Percentiles rank a stretch among this genome's conserved stretches.
Conservation (phyloP, 30 jellyfish, hydroid and myxozoan species). For the Pelagia noctiluca region DNA sequence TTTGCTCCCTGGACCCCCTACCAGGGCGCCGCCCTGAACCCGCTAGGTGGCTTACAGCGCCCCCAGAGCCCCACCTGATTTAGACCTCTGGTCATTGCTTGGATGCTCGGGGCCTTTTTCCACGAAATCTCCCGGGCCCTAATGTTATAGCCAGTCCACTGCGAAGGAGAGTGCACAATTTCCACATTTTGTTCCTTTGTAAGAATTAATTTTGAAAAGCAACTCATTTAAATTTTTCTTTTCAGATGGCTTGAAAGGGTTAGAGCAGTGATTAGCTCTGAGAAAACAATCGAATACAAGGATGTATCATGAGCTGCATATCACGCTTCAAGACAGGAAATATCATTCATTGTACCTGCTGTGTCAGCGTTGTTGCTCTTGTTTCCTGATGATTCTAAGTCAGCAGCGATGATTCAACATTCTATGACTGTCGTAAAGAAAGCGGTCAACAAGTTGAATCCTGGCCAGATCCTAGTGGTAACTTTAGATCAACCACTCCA, state of each 20-base stretch:
- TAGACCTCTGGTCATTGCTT: too few species aligned
- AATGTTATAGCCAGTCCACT: too few species aligned
- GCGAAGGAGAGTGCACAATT: too few species aligned
- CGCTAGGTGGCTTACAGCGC: too few species aligned
- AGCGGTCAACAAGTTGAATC: neutral
- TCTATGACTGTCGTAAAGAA: neutral
- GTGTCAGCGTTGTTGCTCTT: slow-evolving; percentile 23
- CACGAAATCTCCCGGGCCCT: too few species aligned
- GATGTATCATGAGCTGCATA: slow-evolving; percentile 16
- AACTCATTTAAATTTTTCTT: too few species aligned
- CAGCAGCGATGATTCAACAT: slow-evolving; percentile 12
- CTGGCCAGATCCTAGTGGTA: neutral
- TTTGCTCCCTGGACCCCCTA: too few species aligned
- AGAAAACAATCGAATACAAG: neutral
- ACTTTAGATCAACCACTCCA: neutral
- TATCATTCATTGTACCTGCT: slow-evolving; percentile 2
- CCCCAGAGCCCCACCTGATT: too few species aligned
- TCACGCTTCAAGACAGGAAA: slow-evolving; percentile 9
- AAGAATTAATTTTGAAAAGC: neutral
- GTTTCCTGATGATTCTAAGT: slow-evolving; percentile 27
- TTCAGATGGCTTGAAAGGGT: slow-evolving; percentile 22
- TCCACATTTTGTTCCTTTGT: neutral
- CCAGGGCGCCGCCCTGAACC: too few species aligned
- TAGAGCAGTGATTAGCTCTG: neutral
- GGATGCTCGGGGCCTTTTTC: too few species aligned